Conservation (phyloP, 2,888 invertebrate genomes). For the Tortricodes alternella region DNA sequence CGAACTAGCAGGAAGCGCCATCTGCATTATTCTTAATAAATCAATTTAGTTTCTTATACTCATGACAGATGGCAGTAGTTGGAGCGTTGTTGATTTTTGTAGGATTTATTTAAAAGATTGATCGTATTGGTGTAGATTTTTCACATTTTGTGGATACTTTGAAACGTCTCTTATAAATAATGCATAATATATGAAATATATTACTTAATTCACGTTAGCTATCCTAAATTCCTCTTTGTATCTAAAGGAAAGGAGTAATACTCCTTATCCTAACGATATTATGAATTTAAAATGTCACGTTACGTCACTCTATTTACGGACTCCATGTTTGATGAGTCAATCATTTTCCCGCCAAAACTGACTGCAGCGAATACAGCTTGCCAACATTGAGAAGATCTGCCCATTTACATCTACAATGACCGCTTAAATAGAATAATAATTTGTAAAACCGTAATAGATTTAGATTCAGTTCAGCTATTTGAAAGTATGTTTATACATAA, state of each 20-base stretch:
- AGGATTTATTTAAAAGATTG: no score
- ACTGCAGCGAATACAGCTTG: constrained; percentile 55
- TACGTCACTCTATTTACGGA: constrained; percentile 12
- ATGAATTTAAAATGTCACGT: constrained; percentile 8
- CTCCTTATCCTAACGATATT: neutral
- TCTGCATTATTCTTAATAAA: neutral
- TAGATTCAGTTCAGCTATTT: no score
- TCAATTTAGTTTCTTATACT: neutral
- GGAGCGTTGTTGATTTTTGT: no score
- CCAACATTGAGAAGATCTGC: constrained; percentile 45
- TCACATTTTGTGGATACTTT: no score
- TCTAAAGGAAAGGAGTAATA: no score
- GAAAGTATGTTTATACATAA: no score
- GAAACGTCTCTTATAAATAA: no score
- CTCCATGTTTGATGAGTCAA: constrained; percentile 46
- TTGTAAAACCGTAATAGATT: neutral
- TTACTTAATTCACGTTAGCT: no score
- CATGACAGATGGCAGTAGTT: neutral
- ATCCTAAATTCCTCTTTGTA: no score
- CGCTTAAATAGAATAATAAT: neutral
- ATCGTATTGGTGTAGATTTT: no score
- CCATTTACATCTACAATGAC: constrained; percentile 17
- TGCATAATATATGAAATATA: no score
- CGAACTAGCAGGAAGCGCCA: neutral
- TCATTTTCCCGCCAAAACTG: constrained; percentile 68